These are phyloP conservation scores for Triplophysa rosa DNA, from an alignment of 2,113 vertebrate species.

Conservation along the genomic window DNA sequence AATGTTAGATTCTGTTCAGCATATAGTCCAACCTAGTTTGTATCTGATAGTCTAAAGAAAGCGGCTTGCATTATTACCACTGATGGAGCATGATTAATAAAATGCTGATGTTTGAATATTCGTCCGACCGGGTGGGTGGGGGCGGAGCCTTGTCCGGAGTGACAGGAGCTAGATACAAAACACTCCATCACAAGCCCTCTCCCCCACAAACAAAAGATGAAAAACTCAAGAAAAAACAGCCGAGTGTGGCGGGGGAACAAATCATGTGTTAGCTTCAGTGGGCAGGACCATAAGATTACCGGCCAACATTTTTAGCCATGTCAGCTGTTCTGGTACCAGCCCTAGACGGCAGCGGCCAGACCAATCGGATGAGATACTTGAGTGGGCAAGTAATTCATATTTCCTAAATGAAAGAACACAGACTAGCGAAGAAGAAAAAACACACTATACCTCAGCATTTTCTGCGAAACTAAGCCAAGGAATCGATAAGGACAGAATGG, in stretches of 20 bases:
- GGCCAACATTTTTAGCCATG: conserved; percentile 56
- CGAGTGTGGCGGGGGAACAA: conserved; percentile 53
- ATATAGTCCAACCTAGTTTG: background rate
- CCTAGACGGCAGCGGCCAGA: conserved; percentile 29
- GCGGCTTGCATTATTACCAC: conserved; percentile 23
- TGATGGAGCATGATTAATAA: conserved; percentile 56
- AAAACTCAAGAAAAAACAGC: conserved; percentile 39
- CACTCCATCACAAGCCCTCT: conserved; percentile 54
- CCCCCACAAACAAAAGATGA: conserved; percentile 26
- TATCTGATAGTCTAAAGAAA: background rate
- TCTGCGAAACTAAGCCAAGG: conserved; percentile 13
- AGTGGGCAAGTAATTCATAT: conserved; percentile 65
- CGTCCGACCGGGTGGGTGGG: conserved; percentile 5
- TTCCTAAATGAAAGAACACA: conserved; percentile 58
- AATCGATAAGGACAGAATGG: conserved; percentile 8
- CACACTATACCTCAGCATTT: conserved; percentile 56
- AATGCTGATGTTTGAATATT: conserved; percentile 58
- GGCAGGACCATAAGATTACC: conserved; percentile 56
- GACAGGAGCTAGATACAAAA: conserved; percentile 37
- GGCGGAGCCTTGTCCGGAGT: conserved; percentile 44
- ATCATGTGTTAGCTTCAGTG: conserved; percentile 59
- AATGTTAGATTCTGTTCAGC: background rate
- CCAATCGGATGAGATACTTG: conserved; percentile 56
- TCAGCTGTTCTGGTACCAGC: conserved; percentile 56
- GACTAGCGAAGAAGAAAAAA: conserved; percentile 45